A percentile compares a stretch with the other conserved stretches of the same genome.
phyloP scores from a whole-genome alignment of 1,140 invertebrate genomes.

The Pseudomyrmex pallidus region DNA sequence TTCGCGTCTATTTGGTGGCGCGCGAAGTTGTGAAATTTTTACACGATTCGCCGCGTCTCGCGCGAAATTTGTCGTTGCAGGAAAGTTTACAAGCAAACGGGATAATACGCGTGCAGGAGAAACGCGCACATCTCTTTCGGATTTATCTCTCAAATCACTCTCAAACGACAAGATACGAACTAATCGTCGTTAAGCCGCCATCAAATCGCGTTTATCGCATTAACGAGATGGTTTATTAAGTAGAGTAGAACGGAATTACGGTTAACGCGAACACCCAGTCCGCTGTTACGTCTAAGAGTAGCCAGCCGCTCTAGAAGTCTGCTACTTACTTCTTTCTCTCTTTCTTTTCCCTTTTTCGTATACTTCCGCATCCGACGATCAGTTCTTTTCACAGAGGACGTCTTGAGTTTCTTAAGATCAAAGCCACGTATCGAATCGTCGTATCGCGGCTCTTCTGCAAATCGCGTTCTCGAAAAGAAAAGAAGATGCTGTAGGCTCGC shows the following conservation, averaged over 20 bases:
- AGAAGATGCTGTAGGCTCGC: neutral
- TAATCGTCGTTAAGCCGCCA: constrained; percentile 40
- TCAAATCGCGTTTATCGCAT: constrained; percentile 52
- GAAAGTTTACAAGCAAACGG: neutral
- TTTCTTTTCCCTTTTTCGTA: no score
- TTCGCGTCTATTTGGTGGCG: neutral
- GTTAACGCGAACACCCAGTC: constrained; percentile 57
- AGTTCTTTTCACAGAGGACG: no score
- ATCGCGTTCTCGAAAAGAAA: neutral
- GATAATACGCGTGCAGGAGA: no score
- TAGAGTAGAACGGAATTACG: constrained; percentile 68
- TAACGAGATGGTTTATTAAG: constrained; percentile 54
- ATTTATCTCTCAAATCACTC: neutral
- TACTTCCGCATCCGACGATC: no score
- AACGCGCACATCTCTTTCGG: neutral
- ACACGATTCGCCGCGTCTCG: neutral
- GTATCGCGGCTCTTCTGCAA: no score
- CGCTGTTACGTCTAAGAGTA: constrained; percentile 37
- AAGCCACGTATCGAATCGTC: no score
- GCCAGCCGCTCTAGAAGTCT: neutral
- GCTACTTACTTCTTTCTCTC: neutral
- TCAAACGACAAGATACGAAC: constrained; percentile 39
- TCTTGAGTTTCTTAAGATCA: no score
- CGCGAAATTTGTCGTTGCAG: constrained; percentile 14
- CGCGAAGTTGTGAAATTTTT: constrained; percentile 8